phyloP scores from a whole-genome alignment of 2,797 vertebrate species.

The Microcaecilia unicolor region DNA sequence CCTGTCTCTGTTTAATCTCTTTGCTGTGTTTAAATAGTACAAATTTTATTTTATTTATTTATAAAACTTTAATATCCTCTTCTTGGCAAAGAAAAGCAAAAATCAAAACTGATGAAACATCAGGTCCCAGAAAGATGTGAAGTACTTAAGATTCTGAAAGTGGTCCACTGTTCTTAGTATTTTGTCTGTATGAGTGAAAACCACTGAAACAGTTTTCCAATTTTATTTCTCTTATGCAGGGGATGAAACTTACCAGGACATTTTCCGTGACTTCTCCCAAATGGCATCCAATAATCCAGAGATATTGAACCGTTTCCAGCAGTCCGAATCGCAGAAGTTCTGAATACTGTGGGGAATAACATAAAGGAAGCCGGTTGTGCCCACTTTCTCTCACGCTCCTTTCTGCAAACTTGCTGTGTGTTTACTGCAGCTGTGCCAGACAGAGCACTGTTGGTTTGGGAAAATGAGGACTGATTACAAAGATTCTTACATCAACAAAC shows the following conservation, averaged over 20 bases:
- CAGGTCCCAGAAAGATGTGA: not conserved
- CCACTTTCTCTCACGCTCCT: slow-evolving; percentile 7
- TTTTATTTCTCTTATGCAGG: slow-evolving; percentile 55
- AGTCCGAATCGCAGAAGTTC: slow-evolving; percentile 58
- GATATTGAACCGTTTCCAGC: slow-evolving; percentile 89
- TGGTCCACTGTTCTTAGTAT: not conserved
- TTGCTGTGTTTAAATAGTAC: no score
- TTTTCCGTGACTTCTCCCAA: slow-evolving; percentile 95
- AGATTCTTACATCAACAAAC: no score
- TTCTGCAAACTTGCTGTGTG: slow-evolving; percentile 15
- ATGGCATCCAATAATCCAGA: slow-evolving; percentile 96
- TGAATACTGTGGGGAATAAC: slow-evolving; percentile 33
- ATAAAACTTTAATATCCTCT: no score
- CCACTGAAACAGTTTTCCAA: slow-evolving; percentile 13
- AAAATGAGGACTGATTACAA: no score
- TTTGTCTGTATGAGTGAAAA: no score
- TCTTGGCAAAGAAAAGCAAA: no score
- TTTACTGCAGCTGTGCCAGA: slow-evolving; percentile 12
- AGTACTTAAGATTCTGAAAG: slow-evolving; percentile 6
- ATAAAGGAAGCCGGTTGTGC: no score
- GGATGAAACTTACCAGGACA: slow-evolving; percentile 95
- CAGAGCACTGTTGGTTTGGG: no score
- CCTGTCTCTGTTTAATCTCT: slow-evolving; percentile 11
- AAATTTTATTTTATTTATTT: no score
- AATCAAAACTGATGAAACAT: no score